Evolutionary conservation across 2,797 vertebrate species (phyloP).

Genomic region (Geotria australis): DNA sequence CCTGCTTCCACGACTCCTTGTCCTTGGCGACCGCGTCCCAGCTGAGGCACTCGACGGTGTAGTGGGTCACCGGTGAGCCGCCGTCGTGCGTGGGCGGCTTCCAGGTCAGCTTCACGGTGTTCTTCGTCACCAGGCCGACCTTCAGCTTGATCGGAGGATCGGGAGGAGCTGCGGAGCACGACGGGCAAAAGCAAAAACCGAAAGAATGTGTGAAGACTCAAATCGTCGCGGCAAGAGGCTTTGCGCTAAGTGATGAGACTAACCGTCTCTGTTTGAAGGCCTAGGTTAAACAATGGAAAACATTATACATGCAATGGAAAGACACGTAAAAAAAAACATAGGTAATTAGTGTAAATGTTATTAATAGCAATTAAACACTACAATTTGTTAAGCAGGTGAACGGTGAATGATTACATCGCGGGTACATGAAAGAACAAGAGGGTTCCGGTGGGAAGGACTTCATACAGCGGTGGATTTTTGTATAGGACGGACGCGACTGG

Average conservation of each 20-base stretch:
- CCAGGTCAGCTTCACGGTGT: slow-evolving; percentile 47
- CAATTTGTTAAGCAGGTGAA: no score
- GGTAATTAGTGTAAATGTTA: no score
- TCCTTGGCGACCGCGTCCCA: slow-evolving; percentile 55
- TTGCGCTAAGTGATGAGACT: no score
- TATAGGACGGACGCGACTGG: no score
- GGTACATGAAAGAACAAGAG: no score
- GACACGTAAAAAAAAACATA: no score
- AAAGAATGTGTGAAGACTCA: background rate
- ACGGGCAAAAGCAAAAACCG: slow-evolving; percentile 4
- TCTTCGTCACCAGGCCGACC: slow-evolving; percentile 46
- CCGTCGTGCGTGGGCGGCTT: slow-evolving; percentile 80
- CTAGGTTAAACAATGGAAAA: background rate
- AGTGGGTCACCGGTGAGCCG: slow-evolving; percentile 73
- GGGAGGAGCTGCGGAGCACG: slow-evolving; percentile 37
- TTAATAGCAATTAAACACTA: no score
- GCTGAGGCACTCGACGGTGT: slow-evolving; percentile 58
- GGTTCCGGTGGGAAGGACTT: slow-evolving; percentile 1
- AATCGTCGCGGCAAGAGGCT: background rate
- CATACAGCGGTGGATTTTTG: background rate
- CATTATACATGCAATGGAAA: background rate
- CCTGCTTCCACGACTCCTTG: slow-evolving; percentile 74
- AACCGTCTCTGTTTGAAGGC: no score
- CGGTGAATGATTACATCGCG: no score
- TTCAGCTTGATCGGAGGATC: slow-evolving; percentile 76